Evolutionary conservation across 1,140 invertebrate species (phyloP).

Genomic region (Meloidogyne exigua): DNA sequence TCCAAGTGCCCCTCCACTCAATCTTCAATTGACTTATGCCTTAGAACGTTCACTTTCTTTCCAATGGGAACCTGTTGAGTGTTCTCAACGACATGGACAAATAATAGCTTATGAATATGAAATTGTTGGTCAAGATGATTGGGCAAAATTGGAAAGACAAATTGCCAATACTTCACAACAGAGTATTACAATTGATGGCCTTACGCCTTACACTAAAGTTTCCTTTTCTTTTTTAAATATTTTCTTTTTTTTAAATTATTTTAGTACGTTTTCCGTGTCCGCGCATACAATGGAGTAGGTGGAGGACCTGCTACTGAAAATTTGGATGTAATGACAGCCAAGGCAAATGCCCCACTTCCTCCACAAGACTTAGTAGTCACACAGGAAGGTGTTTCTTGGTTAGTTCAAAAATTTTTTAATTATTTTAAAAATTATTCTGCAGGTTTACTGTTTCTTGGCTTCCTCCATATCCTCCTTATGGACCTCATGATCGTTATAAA

Average conservation of each 20-base stretch:
- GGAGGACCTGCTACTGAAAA: conserved; percentile 63
- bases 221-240: no score
- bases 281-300: conserved; percentile 60
- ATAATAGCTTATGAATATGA: conserved; percentile 63
- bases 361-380: conserved; percentile 63
- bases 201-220: conserved; percentile 58
- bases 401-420: not conserved
- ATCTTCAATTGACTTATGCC: conserved; percentile 58
- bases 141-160: conserved; percentile 62
- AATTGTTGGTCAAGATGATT: conserved; percentile 62
- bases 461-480: conserved; percentile 57
- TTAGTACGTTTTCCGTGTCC: conserved; percentile 48
- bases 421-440: not conserved
- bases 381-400: conserved; percentile 53
- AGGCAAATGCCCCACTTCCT: conserved; percentile 61
- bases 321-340: conserved; percentile 64
- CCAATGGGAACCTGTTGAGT: conserved; percentile 57
- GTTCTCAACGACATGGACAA: conserved; percentile 61
- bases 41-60: conserved; percentile 62
- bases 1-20: conserved; percentile 60
- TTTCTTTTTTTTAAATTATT: conserved; percentile 4
- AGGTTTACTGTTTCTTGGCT: conserved; percentile 42
- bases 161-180: conserved; percentile 63
- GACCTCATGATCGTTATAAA: conserved; percentile 63
- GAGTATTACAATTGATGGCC: conserved; percentile 61